Evolutionary conservation across 2,888 invertebrate species (phyloP).

Genomic region (Formica aserva): DNA sequence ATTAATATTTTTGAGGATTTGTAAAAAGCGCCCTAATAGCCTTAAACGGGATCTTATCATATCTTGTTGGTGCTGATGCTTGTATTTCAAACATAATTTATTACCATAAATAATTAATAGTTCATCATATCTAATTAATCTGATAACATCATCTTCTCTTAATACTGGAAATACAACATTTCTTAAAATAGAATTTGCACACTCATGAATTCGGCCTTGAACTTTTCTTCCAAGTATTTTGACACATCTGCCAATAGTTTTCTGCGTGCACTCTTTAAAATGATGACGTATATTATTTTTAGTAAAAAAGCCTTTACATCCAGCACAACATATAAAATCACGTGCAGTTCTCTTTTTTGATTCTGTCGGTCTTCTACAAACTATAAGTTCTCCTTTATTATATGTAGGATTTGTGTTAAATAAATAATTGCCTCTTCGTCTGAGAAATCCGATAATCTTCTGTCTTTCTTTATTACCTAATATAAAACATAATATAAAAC

Average conservation of each 20-base stretch:
- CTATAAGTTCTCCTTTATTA: background rate
- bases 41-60: conserved; percentile 18
- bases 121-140: conserved; percentile 23
- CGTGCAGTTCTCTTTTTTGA: background rate
- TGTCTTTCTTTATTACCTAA: background rate
- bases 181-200: conserved; percentile 23
- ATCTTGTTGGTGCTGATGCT: background rate
- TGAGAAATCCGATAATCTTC: background rate
- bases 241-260: background rate
- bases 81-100: conserved; percentile 10
- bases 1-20: background rate
- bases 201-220: background rate
- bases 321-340: conserved; percentile 8
- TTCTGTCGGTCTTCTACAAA: conserved; percentile 21
- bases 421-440: background rate
- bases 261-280: conserved; percentile 18
- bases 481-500: background rate
- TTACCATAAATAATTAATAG: conserved; percentile 1
- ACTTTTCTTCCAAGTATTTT: conserved; percentile 20
- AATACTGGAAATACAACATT: conserved; percentile 5
- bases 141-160: background rate
- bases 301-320: conserved; percentile 18
- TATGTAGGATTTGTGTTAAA: background rate
- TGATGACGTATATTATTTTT: conserved; percentile 20
- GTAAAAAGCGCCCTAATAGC: conserved; percentile 13